Evolutionary conservation across 2,888 invertebrate species (phyloP), one percentile per base, ranked within the genome.

Genomic region (Melitaea athalia): DNA sequence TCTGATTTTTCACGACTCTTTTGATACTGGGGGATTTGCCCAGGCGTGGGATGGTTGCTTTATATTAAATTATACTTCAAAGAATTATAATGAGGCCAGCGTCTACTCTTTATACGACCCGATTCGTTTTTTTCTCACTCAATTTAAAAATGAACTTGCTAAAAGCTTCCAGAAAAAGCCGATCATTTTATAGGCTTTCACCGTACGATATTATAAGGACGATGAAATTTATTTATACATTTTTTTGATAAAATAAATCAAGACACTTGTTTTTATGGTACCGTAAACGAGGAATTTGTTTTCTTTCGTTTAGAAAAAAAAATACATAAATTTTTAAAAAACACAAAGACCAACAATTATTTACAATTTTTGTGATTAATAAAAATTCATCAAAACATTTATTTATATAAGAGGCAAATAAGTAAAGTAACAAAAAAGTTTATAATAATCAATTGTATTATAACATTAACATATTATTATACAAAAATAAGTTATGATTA

Each of bases 161-260:
- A 65, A 65, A 59, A 65, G 65, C 50, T 43, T 31, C 5, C 52
- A 33, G 33, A 52, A 31, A 65, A 59, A 52, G 65, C 59, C 52
- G 59, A 52, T 65, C 43, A 65, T 65, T 65, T 59, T 65, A 43
- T 59, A 52, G 43, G 65, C 59, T 65, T 65, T 52, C 59, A 65
- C 59, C 50, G 59, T 49, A 43, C 59, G 50, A 17, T 64, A 17
- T 33, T 57, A 38, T 38, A 64, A 64, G 49, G 12, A 64, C 17
- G 49, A 31, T 65, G 15, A 52, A 65, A 50, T 24, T 60, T 47
- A 10, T 11, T 38, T 38, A 15, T 55, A 59, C 15, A 59, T 59
- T 59, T 42, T n/a, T 59, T 17, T 33, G 43, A 59, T 59, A 43
- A 59, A 43, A 59, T 45, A 33, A 55, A 55, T 55, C 33, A 31